These are phyloP conservation scores for Cynoglossus semilaevis DNA, from an alignment of 2,113 vertebrate species.

Conservation along the genomic window DNA sequence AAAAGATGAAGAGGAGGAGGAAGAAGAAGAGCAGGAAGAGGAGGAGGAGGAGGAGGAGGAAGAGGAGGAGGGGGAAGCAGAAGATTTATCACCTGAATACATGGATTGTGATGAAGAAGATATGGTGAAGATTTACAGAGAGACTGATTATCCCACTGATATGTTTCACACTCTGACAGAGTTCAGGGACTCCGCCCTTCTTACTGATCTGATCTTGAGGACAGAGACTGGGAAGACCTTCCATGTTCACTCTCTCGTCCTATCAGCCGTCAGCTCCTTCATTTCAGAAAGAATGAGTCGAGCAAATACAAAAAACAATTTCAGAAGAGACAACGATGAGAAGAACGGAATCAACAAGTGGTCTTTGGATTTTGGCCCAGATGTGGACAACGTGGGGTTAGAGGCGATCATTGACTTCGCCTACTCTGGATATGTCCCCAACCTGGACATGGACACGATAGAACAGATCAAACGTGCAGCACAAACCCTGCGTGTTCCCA, in stretches of 20 bases:
- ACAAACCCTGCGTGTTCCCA: slow-evolving; percentile 65
- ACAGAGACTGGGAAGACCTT: slow-evolving; percentile 43
- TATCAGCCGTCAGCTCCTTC: slow-evolving; percentile 76
- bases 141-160: slow-evolving; percentile 42
- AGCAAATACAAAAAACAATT: slow-evolving; percentile 1
- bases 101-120: slow-evolving; percentile 23
- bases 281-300: slow-evolving; percentile 36
- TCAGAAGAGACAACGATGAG: not conserved
- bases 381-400: slow-evolving; percentile 64
- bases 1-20: not conserved
- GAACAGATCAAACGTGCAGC: slow-evolving; percentile 71
- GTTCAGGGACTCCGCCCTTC: slow-evolving; percentile 62
- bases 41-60: slow-evolving; percentile 10
- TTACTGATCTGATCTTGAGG: slow-evolving; percentile 74
- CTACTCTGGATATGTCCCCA: slow-evolving; percentile 76
- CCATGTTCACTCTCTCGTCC: slow-evolving; percentile 66
- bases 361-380: slow-evolving; percentile 47
- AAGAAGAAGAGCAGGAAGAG: not conserved
- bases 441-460: slow-evolving; percentile 27
- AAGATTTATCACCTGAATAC: slow-evolving; percentile 20
- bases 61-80: slow-evolving; percentile 18
- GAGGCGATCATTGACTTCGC: slow-evolving; percentile 82
- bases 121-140: slow-evolving; percentile 40
- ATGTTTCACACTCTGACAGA: slow-evolving; percentile 69
- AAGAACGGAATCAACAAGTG: slow-evolving; percentile 7